Conservation (phyloP, 2,113 vertebrate genomes). For the Calcarius ornatus region DNA sequence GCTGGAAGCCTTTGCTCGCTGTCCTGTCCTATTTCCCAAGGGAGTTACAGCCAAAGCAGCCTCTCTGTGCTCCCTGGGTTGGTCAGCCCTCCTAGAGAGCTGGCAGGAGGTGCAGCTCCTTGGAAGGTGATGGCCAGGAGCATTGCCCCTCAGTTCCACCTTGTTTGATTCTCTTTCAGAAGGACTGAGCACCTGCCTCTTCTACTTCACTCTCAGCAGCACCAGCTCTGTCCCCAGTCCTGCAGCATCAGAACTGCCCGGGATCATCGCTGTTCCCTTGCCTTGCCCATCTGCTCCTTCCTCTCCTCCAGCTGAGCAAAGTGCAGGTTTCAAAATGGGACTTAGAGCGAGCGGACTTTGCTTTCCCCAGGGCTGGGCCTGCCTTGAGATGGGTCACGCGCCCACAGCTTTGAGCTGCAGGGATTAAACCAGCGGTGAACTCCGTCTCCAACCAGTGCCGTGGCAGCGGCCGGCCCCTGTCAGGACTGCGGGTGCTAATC, state of each 20-base stretch:
- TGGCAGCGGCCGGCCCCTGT: background rate
- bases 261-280: background rate
- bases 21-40: background rate
- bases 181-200: background rate
- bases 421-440: background rate
- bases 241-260: background rate
- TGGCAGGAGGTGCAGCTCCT: background rate
- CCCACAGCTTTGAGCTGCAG: background rate
- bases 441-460: background rate
- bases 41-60: background rate
- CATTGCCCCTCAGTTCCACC: background rate
- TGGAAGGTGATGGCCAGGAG: background rate
- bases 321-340: slow-evolving; percentile 13
- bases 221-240: background rate
- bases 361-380: background rate
- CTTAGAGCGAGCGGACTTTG: background rate
- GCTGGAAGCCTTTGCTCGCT: background rate
- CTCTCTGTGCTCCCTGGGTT: background rate
- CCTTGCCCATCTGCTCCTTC: background rate
- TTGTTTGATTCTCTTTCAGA: background rate
- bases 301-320: background rate
- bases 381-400: background rate
- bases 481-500: background rate
- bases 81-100: background rate
- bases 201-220: background rate